Evolutionary conservation across 2,888 invertebrate genomes (phyloP).

Genomic region (Anoncus sp.): DNA sequence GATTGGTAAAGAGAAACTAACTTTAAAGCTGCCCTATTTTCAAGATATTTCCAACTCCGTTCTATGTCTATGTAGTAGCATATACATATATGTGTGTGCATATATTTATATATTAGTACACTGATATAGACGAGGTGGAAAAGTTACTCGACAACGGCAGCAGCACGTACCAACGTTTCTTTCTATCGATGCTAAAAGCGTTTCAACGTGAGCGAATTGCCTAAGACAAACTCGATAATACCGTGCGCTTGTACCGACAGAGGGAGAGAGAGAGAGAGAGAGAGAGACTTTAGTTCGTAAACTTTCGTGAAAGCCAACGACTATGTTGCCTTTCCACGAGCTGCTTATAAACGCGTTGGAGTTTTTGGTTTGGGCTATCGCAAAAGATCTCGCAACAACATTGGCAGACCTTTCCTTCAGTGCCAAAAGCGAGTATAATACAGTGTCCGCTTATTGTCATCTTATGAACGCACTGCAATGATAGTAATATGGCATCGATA

Average conservation of each 20-base stretch:
- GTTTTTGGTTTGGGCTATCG: neutral
- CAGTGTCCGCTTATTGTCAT: too few relatives aligned
- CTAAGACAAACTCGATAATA: slow-evolving; percentile 49
- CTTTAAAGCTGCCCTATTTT: slow-evolving; percentile 43
- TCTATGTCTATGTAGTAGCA: neutral
- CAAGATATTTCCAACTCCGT: slow-evolving; percentile 35
- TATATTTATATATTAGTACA: slow-evolving; percentile 17
- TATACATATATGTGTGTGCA: slow-evolving; percentile 13
- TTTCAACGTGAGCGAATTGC: slow-evolving; percentile 42
- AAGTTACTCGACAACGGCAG: slow-evolving; percentile 1
- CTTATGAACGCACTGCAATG: too few relatives aligned
- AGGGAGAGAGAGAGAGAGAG: neutral
- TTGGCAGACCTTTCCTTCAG: slow-evolving; percentile 14
- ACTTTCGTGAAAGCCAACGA: slow-evolving; percentile 40
- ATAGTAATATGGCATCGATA: slow-evolving; percentile 32
- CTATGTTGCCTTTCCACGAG: slow-evolving; percentile 23
- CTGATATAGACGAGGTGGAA: slow-evolving; percentile 1
- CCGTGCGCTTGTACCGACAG: slow-evolving; percentile 9
- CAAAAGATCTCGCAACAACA: slow-evolving; percentile 12
- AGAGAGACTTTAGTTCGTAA: slow-evolving; percentile 8
- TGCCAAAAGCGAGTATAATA: neutral
- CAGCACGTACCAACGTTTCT: slow-evolving; percentile 45
- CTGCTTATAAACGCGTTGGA: slow-evolving; percentile 11
- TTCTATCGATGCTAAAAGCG: slow-evolving; percentile 49
- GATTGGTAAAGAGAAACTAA: slow-evolving; percentile 45